These are phyloP conservation scores for Panopea generosa DNA, from an alignment of 2,888 invertebrate genomes.

Conservation along the genomic window DNA sequence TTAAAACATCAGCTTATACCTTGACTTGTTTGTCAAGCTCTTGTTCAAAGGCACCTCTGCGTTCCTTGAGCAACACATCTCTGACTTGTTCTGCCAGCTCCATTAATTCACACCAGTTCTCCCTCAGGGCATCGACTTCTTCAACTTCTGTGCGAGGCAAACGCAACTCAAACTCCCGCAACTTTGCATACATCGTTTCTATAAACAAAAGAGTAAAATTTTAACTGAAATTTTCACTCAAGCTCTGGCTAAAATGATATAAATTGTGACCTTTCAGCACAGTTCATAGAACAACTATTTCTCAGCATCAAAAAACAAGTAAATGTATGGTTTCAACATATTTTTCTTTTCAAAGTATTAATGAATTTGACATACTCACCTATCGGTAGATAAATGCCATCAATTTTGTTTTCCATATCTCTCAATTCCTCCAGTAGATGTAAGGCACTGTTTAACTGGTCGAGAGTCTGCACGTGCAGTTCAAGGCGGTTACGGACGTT, in stretches of 20 bases:
- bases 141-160: conserved; percentile 83
- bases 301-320: too few relatives aligned
- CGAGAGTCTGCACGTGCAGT: conserved; percentile 82
- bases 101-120: conserved; percentile 83
- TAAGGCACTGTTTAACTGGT: conserved; percentile 84
- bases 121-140: conserved; percentile 82
- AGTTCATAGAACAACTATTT: too few relatives aligned
- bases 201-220: neutral
- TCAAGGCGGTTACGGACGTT: conserved; percentile 82
- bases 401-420: conserved; percentile 85
- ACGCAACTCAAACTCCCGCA: conserved; percentile 84
- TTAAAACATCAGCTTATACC: too few relatives aligned
- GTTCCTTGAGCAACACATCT: conserved; percentile 82
- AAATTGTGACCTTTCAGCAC: too few relatives aligned
- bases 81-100: conserved; percentile 83
- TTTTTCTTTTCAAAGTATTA: too few relatives aligned
- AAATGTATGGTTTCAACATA: too few relatives aligned
- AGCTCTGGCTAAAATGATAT: too few relatives aligned
- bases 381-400: conserved; percentile 84
- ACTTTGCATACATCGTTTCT: conserved; percentile 84
- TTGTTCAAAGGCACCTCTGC: conserved; percentile 84
- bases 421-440: conserved; percentile 84
- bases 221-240: too few relatives aligned
- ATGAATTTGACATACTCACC: conserved; percentile 15
- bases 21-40: conserved; percentile 85